Evolutionary conservation across 2,113 vertebrate species (phyloP), one percentile per base, ranked within the genome.

Genomic region (Phalacrocorax pelagicus): DNA sequence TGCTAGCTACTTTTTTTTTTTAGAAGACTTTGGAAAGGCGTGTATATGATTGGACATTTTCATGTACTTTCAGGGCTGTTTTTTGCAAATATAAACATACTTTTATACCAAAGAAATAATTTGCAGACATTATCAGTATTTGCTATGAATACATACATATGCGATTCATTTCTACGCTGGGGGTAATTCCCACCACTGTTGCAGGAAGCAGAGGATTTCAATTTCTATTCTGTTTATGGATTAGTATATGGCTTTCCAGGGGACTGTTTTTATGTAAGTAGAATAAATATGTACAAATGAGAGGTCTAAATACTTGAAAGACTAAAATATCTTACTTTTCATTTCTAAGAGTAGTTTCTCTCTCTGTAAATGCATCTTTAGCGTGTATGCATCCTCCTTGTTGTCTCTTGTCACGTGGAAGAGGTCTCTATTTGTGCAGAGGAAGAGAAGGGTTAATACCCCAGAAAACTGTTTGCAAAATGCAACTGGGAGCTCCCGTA

Each of bases 341-440:
- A 23, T 34, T 40, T 7, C 7, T 5, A 7, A 27, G 67, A 21
- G 84, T 4, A 2, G 34, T 3, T 85, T 23, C 10, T 80, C 6
- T 44, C 38, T 7, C 40, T 44, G 42, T 12, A 15, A 86, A 24
- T 9, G 65, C 11, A 1, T 46, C 47, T 17, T 24, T 17, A 22
- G 46, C 1, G 1, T 1, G 12, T 13, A 5, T 1, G 1, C 7
- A 16, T 7, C 69, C 10, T 79, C 51, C 38, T 16, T 5, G 16
- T 9, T 49, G 65, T 5, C 46, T 59, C 14, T 29, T 19, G 4
- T 16, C 0, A 1, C 5, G 1, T 32, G 58, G 13, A 22, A 58
- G 23, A 4, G 27, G 10, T 52, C 57, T 34, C 32, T 3, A 3
- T 26, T 30, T 14, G 49, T 1, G 4, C 21, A 6, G 66, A 23